Base-by-base conservation (phyloP, 2,113 vertebrate genomes). In the Megalops atlanticus region DNA sequence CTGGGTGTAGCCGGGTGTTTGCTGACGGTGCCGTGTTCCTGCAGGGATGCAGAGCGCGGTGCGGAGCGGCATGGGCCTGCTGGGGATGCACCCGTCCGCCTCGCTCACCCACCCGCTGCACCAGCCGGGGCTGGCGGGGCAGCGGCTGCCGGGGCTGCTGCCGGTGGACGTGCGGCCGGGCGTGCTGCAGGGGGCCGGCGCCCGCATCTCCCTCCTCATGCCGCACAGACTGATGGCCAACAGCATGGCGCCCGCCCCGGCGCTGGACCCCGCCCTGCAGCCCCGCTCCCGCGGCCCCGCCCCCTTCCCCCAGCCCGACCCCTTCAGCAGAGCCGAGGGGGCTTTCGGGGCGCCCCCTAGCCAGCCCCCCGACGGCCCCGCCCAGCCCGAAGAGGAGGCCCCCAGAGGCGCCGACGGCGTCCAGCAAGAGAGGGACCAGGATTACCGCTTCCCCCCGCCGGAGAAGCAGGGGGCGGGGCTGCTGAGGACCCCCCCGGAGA, bases 391-490 rank as follows among this genome's bases (percentile, higher is more conserved):
- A 74, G 96, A 96, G 11, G 94, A 96, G 82, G 84, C 95, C 0
- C 87, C 95, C 0, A 88, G 96, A 21, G 94, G 95, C 33, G 94
- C 92, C 0, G 96, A 98, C 36, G 92, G 88, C 49, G 92, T 94
- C 83, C 95, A 95, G 35, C 96, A 96, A 86, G 97, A 98, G 84
- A 96, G 96, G 85, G 98, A 99, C 87, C 93, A 97, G 94, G 98
- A 99, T 94, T 99, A 99, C 87, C 97, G 97, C 77, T 99, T 99
- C 90, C 98, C 98, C 86, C 93, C 94, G 0, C 91, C 91, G 74
- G 94, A 94, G 73, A 95, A 95, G 84, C 93, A 86, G 82, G 92
- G 92, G 78, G 92, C 92, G 0, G 93, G 92, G 43, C 86, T 94
- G 27, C 87, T 94, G 74, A 91, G 92, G 79, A 93, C 93, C 1